These are phyloP conservation scores for Stramonita haemastoma DNA, from an alignment of 2,888 invertebrate species.

Conservation along the genomic window DNA sequence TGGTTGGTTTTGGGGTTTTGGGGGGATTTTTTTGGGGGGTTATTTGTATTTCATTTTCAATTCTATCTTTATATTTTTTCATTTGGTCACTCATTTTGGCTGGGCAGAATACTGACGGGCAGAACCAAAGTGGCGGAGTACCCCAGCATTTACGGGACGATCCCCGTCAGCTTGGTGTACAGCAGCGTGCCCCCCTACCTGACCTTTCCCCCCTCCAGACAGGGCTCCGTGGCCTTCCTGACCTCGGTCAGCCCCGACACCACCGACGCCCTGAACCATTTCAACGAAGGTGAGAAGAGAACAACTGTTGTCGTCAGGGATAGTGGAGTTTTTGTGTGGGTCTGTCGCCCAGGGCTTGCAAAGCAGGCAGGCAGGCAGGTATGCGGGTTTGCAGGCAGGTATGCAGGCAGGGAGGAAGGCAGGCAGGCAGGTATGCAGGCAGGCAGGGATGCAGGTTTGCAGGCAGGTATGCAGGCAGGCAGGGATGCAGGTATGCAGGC, in stretches of 20 bases:
- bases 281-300: slow-evolving; percentile 7
- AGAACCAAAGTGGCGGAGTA: slow-evolving; percentile 48
- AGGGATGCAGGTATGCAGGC: too few relatives aligned
- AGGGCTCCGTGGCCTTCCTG: slow-evolving; percentile 55
- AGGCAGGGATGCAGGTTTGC: too few relatives aligned
- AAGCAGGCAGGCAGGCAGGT: too few relatives aligned
- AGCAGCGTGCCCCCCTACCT: slow-evolving; percentile 57
- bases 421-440: too few relatives aligned
- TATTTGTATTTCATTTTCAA: too few relatives aligned
- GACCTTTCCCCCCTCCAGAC: slow-evolving; percentile 45
- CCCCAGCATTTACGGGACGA: slow-evolving; percentile 42
- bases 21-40: too few relatives aligned
- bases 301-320: not conserved
- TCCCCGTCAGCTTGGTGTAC: slow-evolving; percentile 47
- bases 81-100: not conserved
- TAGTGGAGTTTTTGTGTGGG: not conserved
- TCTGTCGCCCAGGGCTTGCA: too few relatives aligned
- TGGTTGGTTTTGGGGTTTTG: too few relatives aligned
- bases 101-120: slow-evolving; percentile 32
- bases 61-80: too few relatives aligned
- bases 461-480: too few relatives aligned
- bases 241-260: slow-evolving; percentile 58
- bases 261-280: slow-evolving; percentile 48
- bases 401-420: too few relatives aligned
- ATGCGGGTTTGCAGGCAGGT: too few relatives aligned